Conservation (phyloP, 2,888 invertebrate species). For the Drepana falcataria region DNA sequence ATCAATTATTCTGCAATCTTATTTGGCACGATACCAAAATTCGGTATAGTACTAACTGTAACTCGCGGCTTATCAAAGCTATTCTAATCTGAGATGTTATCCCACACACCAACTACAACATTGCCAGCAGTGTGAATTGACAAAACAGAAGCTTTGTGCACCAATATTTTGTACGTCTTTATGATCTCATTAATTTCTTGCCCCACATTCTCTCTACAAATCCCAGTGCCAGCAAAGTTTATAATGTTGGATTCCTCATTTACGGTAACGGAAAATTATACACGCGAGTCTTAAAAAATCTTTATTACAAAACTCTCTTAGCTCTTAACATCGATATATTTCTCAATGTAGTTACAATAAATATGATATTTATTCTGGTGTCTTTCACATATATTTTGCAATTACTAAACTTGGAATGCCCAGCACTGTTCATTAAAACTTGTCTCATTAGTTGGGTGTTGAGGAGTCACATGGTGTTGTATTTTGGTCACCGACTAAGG, state of each 20-base stretch:
- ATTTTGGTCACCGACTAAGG: slow-evolving; percentile 10
- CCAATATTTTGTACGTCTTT: too few relatives aligned
- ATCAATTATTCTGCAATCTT: slow-evolving; percentile 2
- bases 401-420: slow-evolving; percentile 66
- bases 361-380: slow-evolving; percentile 37
- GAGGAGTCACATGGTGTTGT: slow-evolving; percentile 2
- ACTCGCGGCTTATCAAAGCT: background rate
- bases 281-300: slow-evolving; percentile 34
- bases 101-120: slow-evolving; percentile 1
- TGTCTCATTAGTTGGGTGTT: slow-evolving; percentile 10
- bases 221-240: too few relatives aligned
- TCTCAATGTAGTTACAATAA: slow-evolving; percentile 39
- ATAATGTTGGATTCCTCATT: too few relatives aligned
- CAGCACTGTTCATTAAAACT: slow-evolving; percentile 42
- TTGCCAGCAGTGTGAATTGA: slow-evolving; percentile 9
- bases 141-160: slow-evolving; percentile 5
- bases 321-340: slow-evolving; percentile 55
- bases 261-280: slow-evolving; percentile 25
- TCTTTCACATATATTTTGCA: slow-evolving; percentile 59
- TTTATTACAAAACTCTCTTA: slow-evolving; percentile 67
- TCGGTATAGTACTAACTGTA: background rate
- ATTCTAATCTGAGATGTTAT: background rate
- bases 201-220: slow-evolving; percentile 9
- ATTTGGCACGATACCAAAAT: background rate
- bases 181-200: background rate